Base-by-base conservation (phyloP, 2,888 invertebrate species). In the Protonemura montana region DNA sequence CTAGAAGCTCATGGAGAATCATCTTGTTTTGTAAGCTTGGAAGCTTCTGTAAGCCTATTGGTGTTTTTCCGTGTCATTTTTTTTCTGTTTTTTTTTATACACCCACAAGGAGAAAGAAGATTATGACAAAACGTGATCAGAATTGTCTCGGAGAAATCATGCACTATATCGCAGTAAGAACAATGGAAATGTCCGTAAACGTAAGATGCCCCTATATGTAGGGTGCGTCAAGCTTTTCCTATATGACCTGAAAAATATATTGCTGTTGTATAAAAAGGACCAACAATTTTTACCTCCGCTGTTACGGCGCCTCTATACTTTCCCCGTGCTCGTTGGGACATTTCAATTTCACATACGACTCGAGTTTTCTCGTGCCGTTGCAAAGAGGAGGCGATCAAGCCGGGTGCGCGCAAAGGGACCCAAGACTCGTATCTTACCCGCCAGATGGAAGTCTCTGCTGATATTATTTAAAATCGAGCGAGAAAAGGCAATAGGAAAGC, bases 251-350 rank as follows among this genome's bases (percentile, higher is more conserved):
- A 78, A 78, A 13, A 59, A 59, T 59, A 59, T 59, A 59, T 78
- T 78, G 78, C 78, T 78, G 25, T 78, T 78, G 78, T 78, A 78
- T 78, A 78, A 26, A 78, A 59, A 59, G 59, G 78, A 78, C 25
- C 78, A 78, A 78, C 78, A 78, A n/a, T 27, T 78, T 78, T 78
- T 78, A 26, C 28, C 78, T 78, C 78, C 26, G 1, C 27, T 26
- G 78, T 78, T 78, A 78, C 13, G 78, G 78, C 78, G 78, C 21
- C 76, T 78, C 6, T 26, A 28, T 16, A 26, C 27, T 78, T 10
- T 78, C n/a, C 26, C n/a, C n/a, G n/a, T n/a, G 28, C 2, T 10
- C 78, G 78, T 78, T 27, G 28, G 78, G 5, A 25, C 26, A 78
- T 78, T 78, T 78, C 78, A 28, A 78, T 78, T 78, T 78, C 78